Conservation (phyloP, 2,888 invertebrate species). For the Caenorhabditis panamensis region DNA sequence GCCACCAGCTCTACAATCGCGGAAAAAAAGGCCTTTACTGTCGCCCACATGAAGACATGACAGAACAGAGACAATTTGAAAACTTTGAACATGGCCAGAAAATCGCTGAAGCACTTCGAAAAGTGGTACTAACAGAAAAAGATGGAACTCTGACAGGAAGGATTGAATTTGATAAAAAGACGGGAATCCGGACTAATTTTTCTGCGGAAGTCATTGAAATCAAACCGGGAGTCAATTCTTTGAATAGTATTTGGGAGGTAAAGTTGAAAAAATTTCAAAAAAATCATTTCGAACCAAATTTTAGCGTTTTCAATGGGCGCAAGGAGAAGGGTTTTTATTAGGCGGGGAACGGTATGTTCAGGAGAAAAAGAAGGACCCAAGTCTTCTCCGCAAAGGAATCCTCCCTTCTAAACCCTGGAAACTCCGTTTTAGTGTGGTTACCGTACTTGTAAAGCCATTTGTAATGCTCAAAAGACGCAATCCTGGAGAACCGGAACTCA, state of each 20-base stretch:
- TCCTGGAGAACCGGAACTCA: conserved; percentile 74
- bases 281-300: background rate
- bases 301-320: conserved; percentile 68
- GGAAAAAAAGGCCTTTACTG: conserved; percentile 71
- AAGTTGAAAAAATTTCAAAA: background rate
- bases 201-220: conserved; percentile 79
- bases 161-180: conserved; percentile 77
- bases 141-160: conserved; percentile 79
- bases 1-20: conserved; percentile 68
- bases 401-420: conserved; percentile 70
- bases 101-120: conserved; percentile 67
- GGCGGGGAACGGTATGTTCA: conserved; percentile 62
- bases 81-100: conserved; percentile 67
- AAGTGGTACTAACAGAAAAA: conserved; percentile 69
- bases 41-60: conserved; percentile 69
- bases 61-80: conserved; percentile 64
- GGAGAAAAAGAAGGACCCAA: conserved; percentile 63
- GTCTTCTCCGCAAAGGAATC: conserved; percentile 63
- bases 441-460: conserved; percentile 83
- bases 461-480: conserved; percentile 88
- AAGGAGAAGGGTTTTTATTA: conserved; percentile 65
- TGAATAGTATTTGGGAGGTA: conserved; percentile 80
- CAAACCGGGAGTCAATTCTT: conserved; percentile 75
- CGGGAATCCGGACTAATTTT: conserved; percentile 78
- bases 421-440: conserved; percentile 73